Percentiles rank a stretch among this genome's conserved stretches.
These are phyloP conservation scores for Spilogale gracilis DNA, from an alignment of 2,113 vertebrate species.

Conservation along the genomic window DNA sequence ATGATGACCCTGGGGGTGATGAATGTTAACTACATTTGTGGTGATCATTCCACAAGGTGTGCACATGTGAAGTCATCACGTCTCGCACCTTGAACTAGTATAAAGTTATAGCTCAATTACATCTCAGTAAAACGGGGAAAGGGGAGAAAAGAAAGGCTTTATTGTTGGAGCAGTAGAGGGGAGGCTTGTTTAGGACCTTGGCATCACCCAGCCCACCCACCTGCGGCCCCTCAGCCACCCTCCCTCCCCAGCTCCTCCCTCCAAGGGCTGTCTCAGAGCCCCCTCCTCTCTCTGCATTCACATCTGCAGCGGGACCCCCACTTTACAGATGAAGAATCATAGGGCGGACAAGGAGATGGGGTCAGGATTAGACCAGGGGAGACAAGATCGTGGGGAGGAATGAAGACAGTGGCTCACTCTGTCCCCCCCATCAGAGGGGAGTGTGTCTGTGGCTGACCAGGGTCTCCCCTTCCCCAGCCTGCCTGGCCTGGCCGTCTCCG, in stretches of 20 bases:
- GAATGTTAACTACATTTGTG: neutral
- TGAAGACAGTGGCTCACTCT: fast-evolving
- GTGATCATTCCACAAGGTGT: no score
- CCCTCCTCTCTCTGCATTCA: neutral
- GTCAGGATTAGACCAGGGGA: neutral
- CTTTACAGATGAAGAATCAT: neutral
- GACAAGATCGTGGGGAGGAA: neutral
- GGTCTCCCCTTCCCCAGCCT: no score
- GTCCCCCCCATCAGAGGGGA: neutral
- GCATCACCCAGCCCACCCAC: fast-evolving
- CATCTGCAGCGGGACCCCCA: neutral
- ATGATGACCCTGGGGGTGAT: neutral
- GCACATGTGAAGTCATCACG: fast-evolving
- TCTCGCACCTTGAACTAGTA: neutral
- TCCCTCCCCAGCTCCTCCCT: neutral
- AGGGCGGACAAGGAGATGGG: neutral
- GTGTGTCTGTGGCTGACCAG: neutral
- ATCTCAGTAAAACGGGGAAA: neutral
- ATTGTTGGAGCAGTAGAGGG: neutral
- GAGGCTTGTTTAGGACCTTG: neutral
- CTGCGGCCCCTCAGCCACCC: fast-evolving
- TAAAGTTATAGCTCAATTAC: neutral
- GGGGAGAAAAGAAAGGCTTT: fast-evolving
- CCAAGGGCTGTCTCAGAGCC: neutral
- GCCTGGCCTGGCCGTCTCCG: neutral